These are phyloP conservation scores for Otolemur garnettii DNA, from an alignment of 2,113 vertebrate genomes.

Conservation along the genomic window DNA sequence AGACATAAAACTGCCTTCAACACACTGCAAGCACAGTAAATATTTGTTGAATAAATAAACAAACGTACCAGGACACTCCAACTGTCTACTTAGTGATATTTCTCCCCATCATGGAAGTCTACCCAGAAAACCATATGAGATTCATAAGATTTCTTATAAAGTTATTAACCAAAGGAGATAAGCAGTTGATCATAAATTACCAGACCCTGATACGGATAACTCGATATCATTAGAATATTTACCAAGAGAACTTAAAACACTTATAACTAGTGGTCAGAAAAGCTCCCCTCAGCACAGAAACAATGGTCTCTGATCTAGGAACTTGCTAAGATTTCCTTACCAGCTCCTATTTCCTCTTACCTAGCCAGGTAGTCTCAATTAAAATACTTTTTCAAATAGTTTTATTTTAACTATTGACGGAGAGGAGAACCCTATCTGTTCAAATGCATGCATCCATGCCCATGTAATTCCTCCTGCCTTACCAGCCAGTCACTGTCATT, in stretches of 20 bases:
- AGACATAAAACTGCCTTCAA: slow-evolving; percentile 26
- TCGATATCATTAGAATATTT: background rate
- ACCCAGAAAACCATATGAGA: background rate
- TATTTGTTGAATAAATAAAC: slow-evolving; percentile 5
- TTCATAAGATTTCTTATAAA: background rate
- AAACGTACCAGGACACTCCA: background rate
- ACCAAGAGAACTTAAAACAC: background rate
- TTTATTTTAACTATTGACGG: background rate
- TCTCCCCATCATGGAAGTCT: background rate
- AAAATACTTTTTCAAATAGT: background rate
- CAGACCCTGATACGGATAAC: background rate
- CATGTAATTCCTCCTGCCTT: background rate
- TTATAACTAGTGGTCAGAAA: background rate
- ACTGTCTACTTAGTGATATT: background rate
- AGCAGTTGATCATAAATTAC: background rate
- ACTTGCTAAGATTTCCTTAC: background rate
- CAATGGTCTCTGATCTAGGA: background rate
- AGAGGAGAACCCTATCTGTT: background rate
- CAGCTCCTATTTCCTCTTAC: background rate
- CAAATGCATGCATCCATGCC: background rate
- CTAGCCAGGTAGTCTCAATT: background rate
- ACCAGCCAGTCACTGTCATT: background rate
- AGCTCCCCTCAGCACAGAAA: background rate
- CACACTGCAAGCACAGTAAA: background rate
- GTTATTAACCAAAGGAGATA: background rate